Evolutionary conservation across 2,113 vertebrate species (phyloP).

Genomic region (Proteles cristata): DNA sequence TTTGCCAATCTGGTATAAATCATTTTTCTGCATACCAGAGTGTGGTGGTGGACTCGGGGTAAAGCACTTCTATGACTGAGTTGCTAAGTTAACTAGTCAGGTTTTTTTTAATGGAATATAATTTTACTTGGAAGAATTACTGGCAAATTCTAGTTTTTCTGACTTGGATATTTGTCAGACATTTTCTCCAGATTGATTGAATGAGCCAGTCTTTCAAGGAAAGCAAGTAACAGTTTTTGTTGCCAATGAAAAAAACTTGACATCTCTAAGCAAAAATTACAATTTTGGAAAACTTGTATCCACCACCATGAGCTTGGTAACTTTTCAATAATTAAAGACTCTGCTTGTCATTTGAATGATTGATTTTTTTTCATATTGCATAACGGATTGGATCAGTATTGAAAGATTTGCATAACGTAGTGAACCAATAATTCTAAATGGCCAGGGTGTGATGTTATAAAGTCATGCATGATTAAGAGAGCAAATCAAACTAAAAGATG

Average conservation of each 20-base stretch:
- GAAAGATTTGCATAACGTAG: neutral
- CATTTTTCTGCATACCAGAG: neutral
- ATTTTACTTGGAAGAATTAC: neutral
- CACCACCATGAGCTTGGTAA: neutral
- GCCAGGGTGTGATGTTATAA: neutral
- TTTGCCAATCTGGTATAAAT: neutral
- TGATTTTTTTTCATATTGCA: neutral
- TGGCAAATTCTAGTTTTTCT: neutral
- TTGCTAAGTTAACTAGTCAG: neutral
- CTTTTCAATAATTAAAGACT: neutral
- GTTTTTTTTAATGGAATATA: neutral
- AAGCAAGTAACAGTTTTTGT: neutral
- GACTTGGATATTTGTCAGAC: neutral
- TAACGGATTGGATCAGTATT: neutral
- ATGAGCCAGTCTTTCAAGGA: neutral
- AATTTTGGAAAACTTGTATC: neutral
- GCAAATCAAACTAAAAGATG: neutral
- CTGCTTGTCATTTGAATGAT: neutral
- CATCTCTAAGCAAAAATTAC: neutral
- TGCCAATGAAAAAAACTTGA: neutral
- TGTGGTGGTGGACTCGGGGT: neutral
- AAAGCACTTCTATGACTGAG: neutral
- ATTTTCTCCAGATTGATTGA: neutral
- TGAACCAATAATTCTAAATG: constrained; percentile 22
- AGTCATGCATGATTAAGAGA: neutral